Conservation (phyloP, 2,113 vertebrate species). For the Ictalurus furcatus region DNA sequence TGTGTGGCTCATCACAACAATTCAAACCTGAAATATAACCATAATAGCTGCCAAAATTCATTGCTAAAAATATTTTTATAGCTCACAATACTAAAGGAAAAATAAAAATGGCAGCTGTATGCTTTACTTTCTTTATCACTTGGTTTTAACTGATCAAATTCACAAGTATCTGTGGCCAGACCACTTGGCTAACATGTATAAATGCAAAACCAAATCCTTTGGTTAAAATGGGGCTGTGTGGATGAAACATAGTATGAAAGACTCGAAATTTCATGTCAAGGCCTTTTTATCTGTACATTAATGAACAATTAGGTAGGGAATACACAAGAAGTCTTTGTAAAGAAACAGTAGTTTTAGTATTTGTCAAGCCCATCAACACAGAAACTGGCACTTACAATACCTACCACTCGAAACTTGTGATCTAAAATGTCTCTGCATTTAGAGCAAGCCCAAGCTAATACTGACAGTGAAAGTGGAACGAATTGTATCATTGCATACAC, state of each 20-base stretch:
- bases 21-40: neutral
- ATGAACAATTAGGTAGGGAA: slow-evolving; percentile 42
- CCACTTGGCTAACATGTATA: neutral
- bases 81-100: neutral
- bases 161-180: neutral
- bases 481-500: neutral
- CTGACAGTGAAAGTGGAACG: neutral
- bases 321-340: slow-evolving; percentile 31
- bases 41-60: neutral
- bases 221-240: neutral
- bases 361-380: slow-evolving; percentile 32
- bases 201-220: neutral
- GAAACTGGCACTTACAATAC: slow-evolving; percentile 28
- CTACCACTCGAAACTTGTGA: neutral
- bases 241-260: neutral
- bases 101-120: neutral
- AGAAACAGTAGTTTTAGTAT: neutral
- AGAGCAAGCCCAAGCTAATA: neutral
- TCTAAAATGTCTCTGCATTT: neutral
- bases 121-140: neutral
- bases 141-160: neutral
- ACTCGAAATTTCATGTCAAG: neutral
- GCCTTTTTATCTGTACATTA: neutral
- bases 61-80: neutral
- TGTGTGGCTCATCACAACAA: neutral